phyloP scores from a whole-genome alignment of 2,113 vertebrate species.

The Malurus elegans region DNA sequence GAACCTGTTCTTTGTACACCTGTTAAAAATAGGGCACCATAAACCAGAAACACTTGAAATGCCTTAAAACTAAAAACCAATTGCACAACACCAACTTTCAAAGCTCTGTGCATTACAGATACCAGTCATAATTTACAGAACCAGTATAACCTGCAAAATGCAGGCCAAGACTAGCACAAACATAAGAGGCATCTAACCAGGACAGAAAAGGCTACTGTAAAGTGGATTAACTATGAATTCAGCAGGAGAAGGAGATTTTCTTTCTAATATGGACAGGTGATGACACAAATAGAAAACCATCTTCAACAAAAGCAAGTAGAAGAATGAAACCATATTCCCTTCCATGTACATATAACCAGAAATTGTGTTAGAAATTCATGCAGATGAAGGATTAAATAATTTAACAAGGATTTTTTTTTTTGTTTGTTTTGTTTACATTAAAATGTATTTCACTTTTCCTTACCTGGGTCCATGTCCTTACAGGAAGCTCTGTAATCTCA shows the following conservation, averaged over 20 bases:
- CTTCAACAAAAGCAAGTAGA: not conserved
- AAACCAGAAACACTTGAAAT: not conserved
- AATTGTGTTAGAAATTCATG: not conserved
- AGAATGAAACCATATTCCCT: not conserved
- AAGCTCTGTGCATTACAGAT: not conserved
- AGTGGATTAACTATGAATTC: not conserved
- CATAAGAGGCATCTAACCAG: not conserved
- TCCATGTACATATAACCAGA: not conserved
- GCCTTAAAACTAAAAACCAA: not conserved
- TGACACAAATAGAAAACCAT: not conserved
- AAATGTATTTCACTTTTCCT: not conserved
- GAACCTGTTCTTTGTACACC: slow-evolving; percentile 96
- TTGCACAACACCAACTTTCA: not conserved
- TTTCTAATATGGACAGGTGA: not conserved
- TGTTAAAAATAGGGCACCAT: slow-evolving; percentile 43
- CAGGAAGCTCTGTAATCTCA: slow-evolving; percentile 96
- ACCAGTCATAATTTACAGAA: not conserved
- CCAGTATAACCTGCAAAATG: not conserved
- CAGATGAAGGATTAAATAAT: not conserved
- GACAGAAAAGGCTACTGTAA: not conserved
- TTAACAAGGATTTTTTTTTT: not conserved
- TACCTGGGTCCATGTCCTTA: slow-evolving; percentile 99
- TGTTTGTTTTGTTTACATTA: not conserved
- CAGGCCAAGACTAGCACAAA: not conserved
- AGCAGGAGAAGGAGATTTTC: not conserved